Evolutionary conservation across 2,888 invertebrate genomes (phyloP).

Genomic region (Athrips mouffetella): DNA sequence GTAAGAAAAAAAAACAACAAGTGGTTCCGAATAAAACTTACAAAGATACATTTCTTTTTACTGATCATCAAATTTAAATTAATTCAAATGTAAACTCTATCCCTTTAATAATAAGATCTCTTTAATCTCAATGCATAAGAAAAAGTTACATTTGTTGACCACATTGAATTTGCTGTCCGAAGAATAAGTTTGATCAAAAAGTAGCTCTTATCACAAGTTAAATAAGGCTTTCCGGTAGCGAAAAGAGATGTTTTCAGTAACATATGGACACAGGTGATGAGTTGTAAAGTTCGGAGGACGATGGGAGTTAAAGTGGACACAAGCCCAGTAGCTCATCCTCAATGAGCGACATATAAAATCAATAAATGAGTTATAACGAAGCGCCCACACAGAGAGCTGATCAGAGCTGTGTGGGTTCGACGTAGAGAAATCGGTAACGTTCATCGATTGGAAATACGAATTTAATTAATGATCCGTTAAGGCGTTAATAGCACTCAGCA

Average conservation of each 20-base stretch:
- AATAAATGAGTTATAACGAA: conserved; percentile 53
- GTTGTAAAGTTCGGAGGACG: conserved; percentile 45
- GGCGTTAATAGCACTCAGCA: no score
- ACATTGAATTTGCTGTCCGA: background rate
- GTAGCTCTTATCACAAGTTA: conserved; percentile 24
- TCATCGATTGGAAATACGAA: no score
- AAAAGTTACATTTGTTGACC: background rate
- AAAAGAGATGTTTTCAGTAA: conserved; percentile 2
- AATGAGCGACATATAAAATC: conserved; percentile 57
- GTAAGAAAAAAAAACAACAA: conserved; percentile 46
- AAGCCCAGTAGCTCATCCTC: conserved; percentile 69
- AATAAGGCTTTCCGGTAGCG: background rate
- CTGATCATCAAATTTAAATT: background rate
- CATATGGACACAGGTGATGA: conserved; percentile 34
- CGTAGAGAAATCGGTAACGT: no score
- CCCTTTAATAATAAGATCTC: background rate
- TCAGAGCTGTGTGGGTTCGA: no score
- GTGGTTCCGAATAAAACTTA: conserved; percentile 62
- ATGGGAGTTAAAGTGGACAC: conserved; percentile 39
- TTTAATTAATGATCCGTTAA: no score
- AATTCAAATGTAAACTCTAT: background rate
- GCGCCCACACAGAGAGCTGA: conserved; percentile 62
- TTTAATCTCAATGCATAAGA: background rate
- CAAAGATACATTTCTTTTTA: background rate
- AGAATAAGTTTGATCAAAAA: conserved; percentile 20